Percentiles rank a stretch among this genome's conserved stretches.
phyloP scores from a whole-genome alignment of 2,888 invertebrate species.

The Epinotia nisella region DNA sequence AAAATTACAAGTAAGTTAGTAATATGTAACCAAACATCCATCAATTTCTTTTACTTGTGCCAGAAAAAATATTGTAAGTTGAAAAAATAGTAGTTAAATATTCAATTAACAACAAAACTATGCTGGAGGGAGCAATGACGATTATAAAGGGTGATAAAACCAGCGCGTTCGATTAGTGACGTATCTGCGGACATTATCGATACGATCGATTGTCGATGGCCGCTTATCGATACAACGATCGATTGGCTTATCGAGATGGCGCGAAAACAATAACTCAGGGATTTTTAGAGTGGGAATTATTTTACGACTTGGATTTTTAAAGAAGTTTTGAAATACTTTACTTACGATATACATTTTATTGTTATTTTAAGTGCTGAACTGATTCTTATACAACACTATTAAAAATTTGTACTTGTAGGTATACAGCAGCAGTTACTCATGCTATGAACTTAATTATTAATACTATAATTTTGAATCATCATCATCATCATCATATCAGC shows the following conservation, averaged over 20 bases:
- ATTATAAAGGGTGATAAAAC: constrained; percentile 78
- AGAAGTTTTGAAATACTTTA: constrained; percentile 4
- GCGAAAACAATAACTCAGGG: constrained; percentile 72
- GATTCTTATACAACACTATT: too few species aligned
- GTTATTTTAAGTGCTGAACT: neutral
- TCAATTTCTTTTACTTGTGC: neutral
- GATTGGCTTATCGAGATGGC: constrained; percentile 75
- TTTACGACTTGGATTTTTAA: constrained; percentile 19
- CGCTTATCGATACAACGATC: constrained; percentile 67
- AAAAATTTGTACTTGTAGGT: too few species aligned
- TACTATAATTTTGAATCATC: too few species aligned
- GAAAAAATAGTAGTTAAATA: constrained; percentile 48
- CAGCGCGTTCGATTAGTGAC: constrained; percentile 77
- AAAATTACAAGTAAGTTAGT: too few species aligned
- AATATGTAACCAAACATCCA: too few species aligned
- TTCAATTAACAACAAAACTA: constrained; percentile 56
- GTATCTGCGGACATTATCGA: constrained; percentile 72
- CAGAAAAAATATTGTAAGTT: constrained; percentile 39
- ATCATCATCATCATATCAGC: too few species aligned
- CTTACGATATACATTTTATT: neutral
- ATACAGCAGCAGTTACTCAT: too few species aligned
- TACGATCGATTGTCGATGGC: constrained; percentile 44
- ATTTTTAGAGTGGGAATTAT: constrained; percentile 49
- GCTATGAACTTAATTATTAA: too few species aligned
- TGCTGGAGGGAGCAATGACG: constrained; percentile 65